Evolutionary conservation across 2,113 vertebrate genomes (phyloP), one percentile per base, ranked within the genome.

Genomic region (Synodontis membranacea): DNA sequence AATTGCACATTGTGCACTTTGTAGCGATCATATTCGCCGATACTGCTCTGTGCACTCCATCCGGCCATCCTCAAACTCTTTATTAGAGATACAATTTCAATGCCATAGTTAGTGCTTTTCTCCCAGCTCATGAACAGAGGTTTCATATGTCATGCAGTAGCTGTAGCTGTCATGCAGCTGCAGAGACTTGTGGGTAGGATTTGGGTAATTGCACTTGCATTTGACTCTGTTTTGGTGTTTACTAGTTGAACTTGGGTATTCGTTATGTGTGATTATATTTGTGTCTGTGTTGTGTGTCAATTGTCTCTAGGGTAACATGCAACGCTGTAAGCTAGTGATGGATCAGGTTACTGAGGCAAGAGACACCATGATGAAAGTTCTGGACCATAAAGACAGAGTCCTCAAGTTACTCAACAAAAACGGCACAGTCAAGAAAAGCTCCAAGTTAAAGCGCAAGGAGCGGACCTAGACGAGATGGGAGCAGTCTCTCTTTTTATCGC

Each of bases 241-340:
- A 39, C 34, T 80, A 12, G 78, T 25, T 42, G 23, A 25, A 37
- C 4, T 21, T 31, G 15, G 21, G 52, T 50, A 48, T 31, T 78
- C 46, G 34, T 52, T 11, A 5, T 52, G 12, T 83, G 11, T 37
- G 9, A 52, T 34, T 19, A 21, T 60, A 17, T 17, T 15, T 74
- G n/a, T 25, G 5, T 44, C 11, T 81, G 10, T 84, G 79, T 74
- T 84, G 79, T 74, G 12, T 82, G 21, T 82, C 28, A 56, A 70
- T 56, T 4, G 6, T 72, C 21, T 12, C 12, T 94, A 99, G 98
- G 98, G 98, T 90, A 99, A 99, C 88, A 99, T 99, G 97, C 98
- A 99, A 94, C 96, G 98, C 91, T 99, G 98, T 91, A 99, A 99
- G 92, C 96, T 99, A n/a, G 98, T 99, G 89, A 99, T 99, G 97